Percentiles rank a stretch among this genome's conserved stretches.
Evolutionary conservation across 2,888 invertebrate species (phyloP).

Genomic region (Ferrisia virgata): DNA sequence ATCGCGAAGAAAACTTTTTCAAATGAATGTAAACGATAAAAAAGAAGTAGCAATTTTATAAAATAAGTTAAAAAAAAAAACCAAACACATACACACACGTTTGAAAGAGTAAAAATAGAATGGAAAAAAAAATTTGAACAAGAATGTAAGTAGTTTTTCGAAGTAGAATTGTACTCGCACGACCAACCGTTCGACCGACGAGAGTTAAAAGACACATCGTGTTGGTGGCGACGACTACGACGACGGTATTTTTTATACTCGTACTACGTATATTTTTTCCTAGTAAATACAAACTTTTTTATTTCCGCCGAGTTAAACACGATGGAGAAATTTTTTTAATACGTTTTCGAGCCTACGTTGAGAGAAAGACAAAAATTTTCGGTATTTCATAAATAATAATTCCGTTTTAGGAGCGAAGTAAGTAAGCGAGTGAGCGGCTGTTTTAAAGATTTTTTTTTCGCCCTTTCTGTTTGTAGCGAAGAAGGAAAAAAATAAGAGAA

Average conservation of each 20-base stretch:
- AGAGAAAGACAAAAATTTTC: background rate
- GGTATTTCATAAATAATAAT: slow-evolving; percentile 27
- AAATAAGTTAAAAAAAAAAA: background rate
- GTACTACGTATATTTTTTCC: too few relatives aligned
- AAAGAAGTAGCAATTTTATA: slow-evolving; percentile 13
- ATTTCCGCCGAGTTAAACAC: slow-evolving; percentile 9
- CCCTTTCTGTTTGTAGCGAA: too few relatives aligned
- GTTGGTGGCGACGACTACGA: background rate
- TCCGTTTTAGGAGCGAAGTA: background rate
- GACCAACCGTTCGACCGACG: background rate
- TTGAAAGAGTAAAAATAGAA: background rate
- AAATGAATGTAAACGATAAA: slow-evolving; percentile 26
- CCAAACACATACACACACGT: background rate
- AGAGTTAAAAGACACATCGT: background rate
- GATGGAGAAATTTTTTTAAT: background rate
- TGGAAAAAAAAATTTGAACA: background rate
- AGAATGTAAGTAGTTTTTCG: background rate
- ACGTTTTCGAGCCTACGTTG: background rate
- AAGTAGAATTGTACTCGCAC: background rate
- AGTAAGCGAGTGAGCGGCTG: background rate
- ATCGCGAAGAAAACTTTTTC: background rate
- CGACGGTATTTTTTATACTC: slow-evolving; percentile 16
- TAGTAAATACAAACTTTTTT: background rate
- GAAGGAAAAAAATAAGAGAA: background rate
- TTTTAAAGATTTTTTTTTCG: background rate